phyloP scores from a whole-genome alignment of 2,797 vertebrate species.

The Acrocephalus scirpaceus region DNA sequence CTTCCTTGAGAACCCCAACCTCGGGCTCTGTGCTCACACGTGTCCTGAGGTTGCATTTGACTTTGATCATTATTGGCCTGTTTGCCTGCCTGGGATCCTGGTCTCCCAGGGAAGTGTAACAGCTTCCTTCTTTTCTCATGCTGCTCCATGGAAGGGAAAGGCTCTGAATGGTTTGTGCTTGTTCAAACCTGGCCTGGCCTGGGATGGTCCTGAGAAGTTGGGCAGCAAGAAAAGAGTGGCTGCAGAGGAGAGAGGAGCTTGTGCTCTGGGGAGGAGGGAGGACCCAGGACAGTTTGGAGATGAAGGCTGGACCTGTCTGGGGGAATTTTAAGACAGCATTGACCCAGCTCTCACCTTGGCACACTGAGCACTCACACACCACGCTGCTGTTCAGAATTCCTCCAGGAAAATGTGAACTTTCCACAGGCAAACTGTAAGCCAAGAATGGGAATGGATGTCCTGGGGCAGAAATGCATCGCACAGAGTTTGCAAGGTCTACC shows the following conservation, averaged over 20 bases:
- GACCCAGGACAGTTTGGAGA: neutral
- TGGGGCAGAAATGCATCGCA: neutral
- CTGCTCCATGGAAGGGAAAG: neutral
- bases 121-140: neutral
- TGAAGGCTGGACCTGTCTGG: rapidly evolving
- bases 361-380: neutral
- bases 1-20: neutral
- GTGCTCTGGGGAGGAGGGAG: rapidly evolving
- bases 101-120: neutral
- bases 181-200: neutral
- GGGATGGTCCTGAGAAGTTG: neutral
- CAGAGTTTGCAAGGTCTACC: neutral
- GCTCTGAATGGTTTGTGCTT: neutral
- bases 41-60: neutral
- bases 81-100: neutral
- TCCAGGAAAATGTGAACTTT: neutral
- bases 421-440: neutral
- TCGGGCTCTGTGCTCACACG: neutral
- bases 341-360: neutral
- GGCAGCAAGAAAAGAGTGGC: neutral
- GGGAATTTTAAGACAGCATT: neutral
- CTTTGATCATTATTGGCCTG: neutral
- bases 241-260: neutral
- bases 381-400: neutral
- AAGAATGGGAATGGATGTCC: neutral